Base-by-base conservation (phyloP, 35 echinoderm and acorn worm species). In the Apostichopus californicus region DNA sequence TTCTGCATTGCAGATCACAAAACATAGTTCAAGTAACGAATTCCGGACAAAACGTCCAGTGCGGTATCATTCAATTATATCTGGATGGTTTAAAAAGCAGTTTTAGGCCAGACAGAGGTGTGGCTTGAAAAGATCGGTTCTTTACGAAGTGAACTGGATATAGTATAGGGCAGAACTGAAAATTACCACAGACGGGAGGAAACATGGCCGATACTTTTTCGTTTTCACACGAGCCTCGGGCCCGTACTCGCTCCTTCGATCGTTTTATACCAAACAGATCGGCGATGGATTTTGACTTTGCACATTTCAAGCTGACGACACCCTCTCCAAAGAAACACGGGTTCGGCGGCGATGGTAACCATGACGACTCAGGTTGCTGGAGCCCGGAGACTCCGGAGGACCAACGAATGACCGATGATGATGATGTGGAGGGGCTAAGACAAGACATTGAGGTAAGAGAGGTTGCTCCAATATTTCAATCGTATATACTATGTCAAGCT, bases 241-340 rank as follows among this genome's bases (percentile, higher is more conserved):
- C 86, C 22, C 61, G 86, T 18, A 28, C 86, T 7, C n/a, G 17
- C 9, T 72, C 61, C 17, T 89, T 89, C 64, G 86, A 89, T 89
- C 57, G 86, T n/a, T 89, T 89, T 55, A 89, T 89, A 18, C 86
- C 86, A 8, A 89, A 89, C 86, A 61, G 86, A 17, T 18, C 86
- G 14, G 86, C 86, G 21, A 89, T 89, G 86, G 86, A 89, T 89
- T 89, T 89, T 64, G 86, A 89, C 54, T 89, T 89, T 53, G 86
- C 86, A 28, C 86, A 89, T 25, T 89, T 89, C 17, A 89, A 89
- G 22, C 57, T 89, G n/a, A 89, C 86, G 14, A 34, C 60, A 9
- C 6, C 58, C 28, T 72, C 86, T 5, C 86, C 86, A 3, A 72
- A 24, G 26, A 89, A 72, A 55, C 7, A 13, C 71, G n/a, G 71